Evolutionary conservation across 2,797 vertebrate genomes (phyloP).

Genomic region (Sebastes nivosus): DNA sequence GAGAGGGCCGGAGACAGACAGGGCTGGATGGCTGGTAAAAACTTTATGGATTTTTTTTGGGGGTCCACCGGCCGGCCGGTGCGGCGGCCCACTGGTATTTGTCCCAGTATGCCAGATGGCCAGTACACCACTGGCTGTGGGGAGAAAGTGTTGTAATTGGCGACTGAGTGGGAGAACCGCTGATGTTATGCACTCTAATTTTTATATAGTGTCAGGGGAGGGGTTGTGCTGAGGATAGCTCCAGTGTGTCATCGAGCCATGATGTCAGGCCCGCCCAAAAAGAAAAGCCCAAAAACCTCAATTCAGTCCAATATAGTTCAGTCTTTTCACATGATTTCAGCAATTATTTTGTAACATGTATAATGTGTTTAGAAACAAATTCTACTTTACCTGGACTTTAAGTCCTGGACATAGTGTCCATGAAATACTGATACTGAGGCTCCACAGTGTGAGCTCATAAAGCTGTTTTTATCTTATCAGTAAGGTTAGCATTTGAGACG

Average conservation of each 20-base stretch:
- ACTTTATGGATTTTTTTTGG: background rate
- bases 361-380: too few species aligned
- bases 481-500: conserved; percentile 4
- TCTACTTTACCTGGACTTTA: too few species aligned
- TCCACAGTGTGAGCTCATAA: background rate
- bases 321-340: too few species aligned
- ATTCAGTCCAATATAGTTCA: too few species aligned
- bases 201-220: background rate
- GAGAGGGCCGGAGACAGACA: background rate
- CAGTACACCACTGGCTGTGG: background rate
- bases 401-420: background rate
- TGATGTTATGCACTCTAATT: background rate
- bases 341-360: too few species aligned
- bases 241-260: background rate
- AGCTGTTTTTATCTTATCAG: background rate
- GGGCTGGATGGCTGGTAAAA: background rate
- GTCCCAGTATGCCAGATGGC: background rate
- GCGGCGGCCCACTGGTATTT: background rate
- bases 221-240: background rate
- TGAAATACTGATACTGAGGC: background rate
- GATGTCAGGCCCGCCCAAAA: too few species aligned
- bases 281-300: too few species aligned
- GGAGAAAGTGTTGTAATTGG: background rate
- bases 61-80: background rate
- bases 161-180: background rate